These are phyloP conservation scores for Diogma glabrata DNA, from an alignment of 2,888 invertebrate species.

Conservation along the genomic window DNA sequence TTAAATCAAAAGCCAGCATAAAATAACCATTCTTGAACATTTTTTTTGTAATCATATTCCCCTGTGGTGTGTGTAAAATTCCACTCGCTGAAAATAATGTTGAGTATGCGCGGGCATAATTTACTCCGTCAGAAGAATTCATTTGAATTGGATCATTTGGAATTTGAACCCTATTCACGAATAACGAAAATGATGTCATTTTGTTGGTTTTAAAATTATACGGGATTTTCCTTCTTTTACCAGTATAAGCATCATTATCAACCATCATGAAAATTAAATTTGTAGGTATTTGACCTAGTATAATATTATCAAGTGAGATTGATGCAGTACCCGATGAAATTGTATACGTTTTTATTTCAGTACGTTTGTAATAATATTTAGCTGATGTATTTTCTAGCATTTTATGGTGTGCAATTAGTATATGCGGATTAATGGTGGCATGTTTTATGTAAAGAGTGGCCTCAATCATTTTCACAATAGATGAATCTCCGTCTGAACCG, in stretches of 20 bases:
- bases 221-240: background rate
- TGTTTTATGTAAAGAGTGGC: constrained; percentile 8
- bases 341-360: constrained; percentile 6
- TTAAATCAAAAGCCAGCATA: background rate
- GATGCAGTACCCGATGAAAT: background rate
- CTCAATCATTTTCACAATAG: constrained; percentile 7
- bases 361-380: constrained; percentile 6
- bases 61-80: background rate
- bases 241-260: background rate
- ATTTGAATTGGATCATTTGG: too few relatives aligned
- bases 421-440: constrained; percentile 7
- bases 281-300: background rate
- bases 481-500: background rate
- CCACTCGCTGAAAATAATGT: background rate
- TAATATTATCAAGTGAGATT: background rate
- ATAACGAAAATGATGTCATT: background rate
- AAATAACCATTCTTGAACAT: background rate
- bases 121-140: background rate
- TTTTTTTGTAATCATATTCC: background rate
- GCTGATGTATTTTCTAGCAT: constrained; percentile 4
- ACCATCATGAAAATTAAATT: constrained; percentile 2
- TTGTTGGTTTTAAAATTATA: background rate
- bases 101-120: background rate
- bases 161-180: too few relatives aligned
- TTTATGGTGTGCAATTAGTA: constrained; percentile 8